Evolutionary conservation across 2,888 invertebrate genomes (phyloP), one percentile per base, ranked within the genome.

Genomic region (Troides oblongomaculatus): DNA sequence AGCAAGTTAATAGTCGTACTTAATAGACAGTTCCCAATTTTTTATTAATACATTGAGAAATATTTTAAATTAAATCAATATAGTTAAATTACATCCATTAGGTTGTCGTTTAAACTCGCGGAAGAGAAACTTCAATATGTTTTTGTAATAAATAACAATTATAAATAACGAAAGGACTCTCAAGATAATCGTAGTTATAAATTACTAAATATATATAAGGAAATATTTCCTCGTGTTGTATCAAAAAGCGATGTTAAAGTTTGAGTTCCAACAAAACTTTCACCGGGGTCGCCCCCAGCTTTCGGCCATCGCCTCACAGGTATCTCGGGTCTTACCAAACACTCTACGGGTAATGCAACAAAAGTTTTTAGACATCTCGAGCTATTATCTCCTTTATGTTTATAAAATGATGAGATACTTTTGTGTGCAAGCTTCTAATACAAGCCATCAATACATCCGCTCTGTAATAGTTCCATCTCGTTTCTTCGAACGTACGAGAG

Each of bases 201-300:
- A 64, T 50, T 14, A 58, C 61, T 64, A 46, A 56, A 67, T 68
- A 62, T 64, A 60, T 64, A 69, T 58, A 71, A 72, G 68, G 68
- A 71, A 72, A 72, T 53, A 73, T 73, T 74, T 75, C 77, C 74
- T 70, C 75, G 78, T 76, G 73, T 75, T 73, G 72, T 77, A 78
- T 78, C 77, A 79, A 78, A 79, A 57, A 70, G 61, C 58, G 62
- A 64, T 59, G 71, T 72, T 68, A 69, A 73, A 74, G 74, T 77
- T 77, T 77, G 82, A 82, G 79, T 82, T 82, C 85, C 82, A 80
- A 77, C 79, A 84, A 83, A 87, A 90, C 91, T 91, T 91, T 91
- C 91, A 88, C 91, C 89, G 80, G 81, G 86, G 84, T 84, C 89
- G 85, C 80, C 84, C 80, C 84, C 82, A 85, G 84, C 87, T 84